Conservation (phyloP, 2,888 invertebrate species). For the Eremobia ochroleuca region DNA sequence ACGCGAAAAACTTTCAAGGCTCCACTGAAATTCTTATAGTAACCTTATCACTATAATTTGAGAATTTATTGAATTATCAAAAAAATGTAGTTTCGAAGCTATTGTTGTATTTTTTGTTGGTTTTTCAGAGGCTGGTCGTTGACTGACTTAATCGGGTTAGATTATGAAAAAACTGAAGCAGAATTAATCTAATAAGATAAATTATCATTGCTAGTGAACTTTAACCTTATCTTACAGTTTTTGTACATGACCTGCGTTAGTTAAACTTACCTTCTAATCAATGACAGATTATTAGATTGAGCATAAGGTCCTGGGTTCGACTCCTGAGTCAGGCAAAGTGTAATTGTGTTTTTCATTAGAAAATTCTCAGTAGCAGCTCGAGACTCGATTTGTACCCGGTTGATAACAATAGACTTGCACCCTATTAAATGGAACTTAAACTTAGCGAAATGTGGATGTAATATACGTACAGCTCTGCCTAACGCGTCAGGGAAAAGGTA, state of each 20-base stretch:
- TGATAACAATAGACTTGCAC: too few species aligned
- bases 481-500: background rate
- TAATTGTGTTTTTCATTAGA: background rate
- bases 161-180: constrained; percentile 17
- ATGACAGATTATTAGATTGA: background rate
- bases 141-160: constrained; percentile 39
- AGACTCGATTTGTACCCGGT: background rate
- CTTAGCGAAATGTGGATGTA: background rate
- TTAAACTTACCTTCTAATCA: background rate
- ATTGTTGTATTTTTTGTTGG: constrained; percentile 33
- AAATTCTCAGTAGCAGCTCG: background rate
- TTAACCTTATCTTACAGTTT: background rate
- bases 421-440: background rate
- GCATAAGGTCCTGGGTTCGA: background rate
- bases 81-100: background rate
- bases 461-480: background rate
- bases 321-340: background rate
- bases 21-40: constrained; percentile 39
- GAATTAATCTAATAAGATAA: constrained; percentile 4
- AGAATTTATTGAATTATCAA: constrained; percentile 35
- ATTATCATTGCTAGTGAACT: background rate
- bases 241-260: background rate
- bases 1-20: constrained; percentile 49
- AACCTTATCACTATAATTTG: constrained; percentile 31
- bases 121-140: constrained; percentile 28